These are phyloP conservation scores for Pristis pectinata DNA, from an alignment of 2,797 vertebrate genomes.

Conservation along the genomic window DNA sequence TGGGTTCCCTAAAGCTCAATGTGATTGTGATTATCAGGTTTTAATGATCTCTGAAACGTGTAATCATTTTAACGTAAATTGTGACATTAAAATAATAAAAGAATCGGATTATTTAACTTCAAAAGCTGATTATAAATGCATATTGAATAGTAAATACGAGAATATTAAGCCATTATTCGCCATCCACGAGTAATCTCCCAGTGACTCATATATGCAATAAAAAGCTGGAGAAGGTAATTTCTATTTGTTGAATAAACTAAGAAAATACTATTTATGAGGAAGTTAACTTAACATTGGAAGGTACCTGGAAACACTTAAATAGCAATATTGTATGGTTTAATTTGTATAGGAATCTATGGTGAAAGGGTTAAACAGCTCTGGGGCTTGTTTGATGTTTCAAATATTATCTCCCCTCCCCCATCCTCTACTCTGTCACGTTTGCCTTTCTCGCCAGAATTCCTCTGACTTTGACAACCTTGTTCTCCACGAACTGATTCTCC, in stretches of 20 bases:
- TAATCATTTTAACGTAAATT: neutral
- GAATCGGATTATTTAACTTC: neutral
- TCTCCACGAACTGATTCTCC: neutral
- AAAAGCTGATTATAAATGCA: neutral
- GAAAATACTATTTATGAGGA: neutral
- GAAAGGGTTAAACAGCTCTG: neutral
- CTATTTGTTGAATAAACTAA: neutral
- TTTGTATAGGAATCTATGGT: neutral
- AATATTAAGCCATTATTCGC: neutral
- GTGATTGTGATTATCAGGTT: neutral
- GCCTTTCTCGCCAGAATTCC: neutral
- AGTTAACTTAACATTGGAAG: neutral
- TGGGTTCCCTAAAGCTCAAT: neutral
- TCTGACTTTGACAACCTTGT: neutral
- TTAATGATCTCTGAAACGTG: neutral
- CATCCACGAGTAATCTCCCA: neutral
- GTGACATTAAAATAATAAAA: neutral
- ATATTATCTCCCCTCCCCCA: neutral
- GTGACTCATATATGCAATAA: neutral
- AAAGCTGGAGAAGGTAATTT: neutral
- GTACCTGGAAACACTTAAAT: neutral
- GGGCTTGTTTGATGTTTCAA: neutral
- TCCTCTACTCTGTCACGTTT: neutral
- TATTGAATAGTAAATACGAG: neutral
- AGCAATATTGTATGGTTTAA: neutral